phyloP scores from a whole-genome alignment of 2,797 vertebrate genomes.

The Clarias pachynema region DNA sequence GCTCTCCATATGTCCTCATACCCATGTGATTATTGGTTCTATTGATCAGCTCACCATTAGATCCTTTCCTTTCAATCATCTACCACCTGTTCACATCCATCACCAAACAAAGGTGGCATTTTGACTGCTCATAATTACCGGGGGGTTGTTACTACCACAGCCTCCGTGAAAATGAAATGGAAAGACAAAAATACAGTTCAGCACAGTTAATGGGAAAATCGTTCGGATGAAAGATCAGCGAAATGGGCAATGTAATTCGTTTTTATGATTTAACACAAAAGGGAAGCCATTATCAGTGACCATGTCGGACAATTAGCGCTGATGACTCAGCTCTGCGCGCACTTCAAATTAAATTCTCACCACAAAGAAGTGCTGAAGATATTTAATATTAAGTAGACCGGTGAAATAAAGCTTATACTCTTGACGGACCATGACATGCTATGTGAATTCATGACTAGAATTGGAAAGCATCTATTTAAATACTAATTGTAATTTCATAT shows the following conservation, averaged over 20 bases:
- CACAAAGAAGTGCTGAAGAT: conserved; percentile 15
- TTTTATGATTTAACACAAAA: conserved; percentile 22
- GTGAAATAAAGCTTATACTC: conserved; percentile 31
- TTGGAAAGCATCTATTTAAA: conserved; percentile 37
- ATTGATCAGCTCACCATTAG: conserved; percentile 54
- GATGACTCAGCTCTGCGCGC: background rate
- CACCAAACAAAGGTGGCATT: conserved; percentile 26
- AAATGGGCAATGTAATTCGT: conserved; percentile 13
- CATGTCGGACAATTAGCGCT: conserved; percentile 30
- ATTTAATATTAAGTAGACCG: conserved; percentile 21
- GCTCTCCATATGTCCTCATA: conserved; percentile 58
- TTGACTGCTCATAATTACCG: conserved; percentile 7
- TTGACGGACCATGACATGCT: conserved; percentile 24
- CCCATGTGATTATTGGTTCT: conserved; percentile 51
- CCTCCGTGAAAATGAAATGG: background rate
- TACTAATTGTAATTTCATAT: background rate
- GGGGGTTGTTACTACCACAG: background rate
- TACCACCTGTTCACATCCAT: conserved; percentile 54
- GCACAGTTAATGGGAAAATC: conserved; percentile 8
- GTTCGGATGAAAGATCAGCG: background rate
- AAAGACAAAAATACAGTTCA: conserved; percentile 3
- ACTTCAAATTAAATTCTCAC: conserved; percentile 31
- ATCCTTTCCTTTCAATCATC: conserved; percentile 42
- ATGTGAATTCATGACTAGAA: conserved; percentile 21
- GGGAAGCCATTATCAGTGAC: conserved; percentile 24